phyloP scores from a whole-genome alignment of 2,113 vertebrate genomes.

The Glaucidium brasilianum region DNA sequence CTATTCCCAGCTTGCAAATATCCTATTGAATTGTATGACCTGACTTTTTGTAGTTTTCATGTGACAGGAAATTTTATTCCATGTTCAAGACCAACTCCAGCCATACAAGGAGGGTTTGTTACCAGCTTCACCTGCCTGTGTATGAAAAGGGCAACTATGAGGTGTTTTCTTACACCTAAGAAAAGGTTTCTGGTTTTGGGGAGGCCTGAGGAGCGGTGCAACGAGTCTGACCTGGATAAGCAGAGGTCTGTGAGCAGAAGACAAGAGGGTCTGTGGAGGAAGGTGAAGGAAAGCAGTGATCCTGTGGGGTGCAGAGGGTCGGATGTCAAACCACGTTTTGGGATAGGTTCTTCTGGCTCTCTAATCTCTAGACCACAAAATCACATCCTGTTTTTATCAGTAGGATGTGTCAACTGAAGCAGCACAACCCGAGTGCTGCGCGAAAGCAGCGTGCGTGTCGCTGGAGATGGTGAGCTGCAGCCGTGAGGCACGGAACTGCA shows the following conservation, averaged over 20 bases:
- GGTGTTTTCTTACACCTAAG: not conserved
- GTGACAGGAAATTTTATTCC: not conserved
- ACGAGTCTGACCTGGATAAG: not conserved
- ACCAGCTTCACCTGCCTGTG: not conserved
- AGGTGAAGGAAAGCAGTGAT: rapidly evolving
- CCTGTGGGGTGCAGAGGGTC: not conserved
- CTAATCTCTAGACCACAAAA: not conserved
- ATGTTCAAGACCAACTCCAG: not conserved
- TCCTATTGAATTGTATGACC: not conserved
- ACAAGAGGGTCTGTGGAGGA: not conserved
- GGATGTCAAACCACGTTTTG: not conserved
- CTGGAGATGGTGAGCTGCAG: not conserved
- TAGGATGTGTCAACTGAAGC: not conserved
- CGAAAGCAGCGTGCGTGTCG: not conserved
- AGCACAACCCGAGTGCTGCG: not conserved
- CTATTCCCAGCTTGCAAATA: not conserved
- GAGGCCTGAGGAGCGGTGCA: not conserved
- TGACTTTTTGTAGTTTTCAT: not conserved
- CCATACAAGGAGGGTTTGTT: not conserved
- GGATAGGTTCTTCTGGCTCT: not conserved
- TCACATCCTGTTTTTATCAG: not conserved
- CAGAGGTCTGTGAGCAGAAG: not conserved
- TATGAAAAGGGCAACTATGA: not conserved
- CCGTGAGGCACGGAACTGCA: not conserved
- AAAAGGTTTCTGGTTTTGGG: not conserved